Percentiles rank a stretch among this genome's conserved stretches.
phyloP scores from a whole-genome alignment of 2,888 invertebrate genomes.

The Cordilura impudica region DNA sequence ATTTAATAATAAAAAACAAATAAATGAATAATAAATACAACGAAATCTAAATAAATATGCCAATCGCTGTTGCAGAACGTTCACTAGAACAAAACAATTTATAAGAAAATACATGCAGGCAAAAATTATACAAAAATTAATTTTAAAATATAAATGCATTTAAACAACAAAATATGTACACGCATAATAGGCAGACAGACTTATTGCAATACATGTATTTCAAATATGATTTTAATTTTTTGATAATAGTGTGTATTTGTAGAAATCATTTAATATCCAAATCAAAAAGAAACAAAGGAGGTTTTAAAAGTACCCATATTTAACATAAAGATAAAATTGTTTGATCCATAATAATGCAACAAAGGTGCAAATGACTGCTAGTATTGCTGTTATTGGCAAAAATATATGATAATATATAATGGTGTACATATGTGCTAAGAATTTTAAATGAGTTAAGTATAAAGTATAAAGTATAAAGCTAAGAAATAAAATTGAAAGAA shows the following conservation, averaged over 20 bases:
- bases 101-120: constrained; percentile 2
- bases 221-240: constrained; percentile 4
- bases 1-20: constrained; percentile 39
- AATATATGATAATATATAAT: constrained; percentile 10
- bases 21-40: not conserved
- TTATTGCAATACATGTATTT: not conserved
- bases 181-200: constrained; percentile 28
- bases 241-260: constrained; percentile 27
- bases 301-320: not conserved
- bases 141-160: not conserved
- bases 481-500: not conserved
- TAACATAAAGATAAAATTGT: constrained; percentile 52
- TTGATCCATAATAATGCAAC: constrained; percentile 62
- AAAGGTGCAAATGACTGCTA: not conserved
- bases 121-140: not conserved
- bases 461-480: not conserved
- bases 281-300: not conserved
- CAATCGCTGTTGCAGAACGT: not conserved
- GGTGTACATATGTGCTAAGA: constrained; percentile 30
- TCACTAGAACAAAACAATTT: not conserved
- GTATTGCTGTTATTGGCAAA: not conserved
- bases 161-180: constrained; percentile 35
- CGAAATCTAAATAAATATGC: constrained; percentile 40
- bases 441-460: constrained; percentile 36
- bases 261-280: not conserved